Percentiles rank a stretch among this genome's conserved stretches.
Evolutionary conservation across 1,140 invertebrate species (phyloP).

Genomic region (Spodoptera litura): DNA sequence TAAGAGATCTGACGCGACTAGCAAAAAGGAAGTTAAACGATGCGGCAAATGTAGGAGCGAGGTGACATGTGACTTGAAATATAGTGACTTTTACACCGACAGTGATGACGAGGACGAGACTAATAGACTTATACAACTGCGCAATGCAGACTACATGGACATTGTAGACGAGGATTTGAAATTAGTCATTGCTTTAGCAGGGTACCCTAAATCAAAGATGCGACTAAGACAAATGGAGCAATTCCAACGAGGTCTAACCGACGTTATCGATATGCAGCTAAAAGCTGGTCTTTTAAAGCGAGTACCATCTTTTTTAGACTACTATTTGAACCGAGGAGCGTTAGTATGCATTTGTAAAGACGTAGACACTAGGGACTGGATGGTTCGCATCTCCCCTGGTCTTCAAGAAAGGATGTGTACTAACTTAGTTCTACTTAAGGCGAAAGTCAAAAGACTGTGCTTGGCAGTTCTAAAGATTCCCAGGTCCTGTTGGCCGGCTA

Average conservation of each 20-base stretch:
- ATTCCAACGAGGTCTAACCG: conserved; percentile 67
- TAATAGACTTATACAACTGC: conserved; percentile 67
- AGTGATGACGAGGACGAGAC: conserved; percentile 74
- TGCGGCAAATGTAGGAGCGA: conserved; percentile 58
- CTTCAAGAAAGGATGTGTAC: conserved; percentile 74
- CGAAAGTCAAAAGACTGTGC: conserved; percentile 73
- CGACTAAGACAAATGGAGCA: conserved; percentile 68
- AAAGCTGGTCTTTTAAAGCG: conserved; percentile 73
- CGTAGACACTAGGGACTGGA: conserved; percentile 72
- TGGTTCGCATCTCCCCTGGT: conserved; percentile 72
- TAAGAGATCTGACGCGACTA: conserved; percentile 59
- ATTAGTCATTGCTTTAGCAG: conserved; percentile 70
- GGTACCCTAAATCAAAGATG: conserved; percentile 76
- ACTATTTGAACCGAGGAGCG: conserved; percentile 76
- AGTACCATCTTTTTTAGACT: conserved; percentile 71
- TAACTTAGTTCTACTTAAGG: conserved; percentile 67
- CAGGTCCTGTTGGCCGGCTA: conserved; percentile 66
- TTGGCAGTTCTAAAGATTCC: conserved; percentile 74
- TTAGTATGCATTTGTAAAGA: conserved; percentile 80
- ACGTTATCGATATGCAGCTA: conserved; percentile 77
- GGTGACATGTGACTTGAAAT: conserved; percentile 63
- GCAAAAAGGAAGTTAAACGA: conserved; percentile 56
- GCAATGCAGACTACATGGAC: conserved; percentile 74
- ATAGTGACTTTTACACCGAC: conserved; percentile 65
- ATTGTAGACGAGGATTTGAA: conserved; percentile 72